A percentile compares a stretch with the other conserved stretches of the same genome.
Conservation (phyloP, 2,797 vertebrate genomes). For the Diplodus puntazzo region DNA sequence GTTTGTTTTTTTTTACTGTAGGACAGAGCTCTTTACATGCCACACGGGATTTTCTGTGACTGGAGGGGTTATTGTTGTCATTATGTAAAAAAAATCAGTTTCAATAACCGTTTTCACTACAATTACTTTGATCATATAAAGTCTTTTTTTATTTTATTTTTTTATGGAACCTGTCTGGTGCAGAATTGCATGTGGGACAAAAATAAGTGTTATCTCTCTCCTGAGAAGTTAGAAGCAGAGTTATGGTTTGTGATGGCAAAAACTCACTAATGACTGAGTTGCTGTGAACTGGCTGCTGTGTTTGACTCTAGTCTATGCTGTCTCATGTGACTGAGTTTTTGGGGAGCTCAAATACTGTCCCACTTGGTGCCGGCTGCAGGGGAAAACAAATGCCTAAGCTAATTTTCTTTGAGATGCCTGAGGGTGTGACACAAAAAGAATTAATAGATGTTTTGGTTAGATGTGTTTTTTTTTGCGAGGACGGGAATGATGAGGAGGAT, state of each 20-base stretch:
- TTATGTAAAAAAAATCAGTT: conserved; percentile 6
- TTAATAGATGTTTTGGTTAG: not conserved
- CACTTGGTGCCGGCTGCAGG: conserved; percentile 59
- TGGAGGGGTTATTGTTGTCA: conserved; percentile 14
- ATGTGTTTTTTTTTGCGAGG: conserved; percentile 9
- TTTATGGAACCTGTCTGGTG: not conserved
- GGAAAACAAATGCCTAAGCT: conserved; percentile 54
- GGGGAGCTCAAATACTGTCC: conserved; percentile 55
- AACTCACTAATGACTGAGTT: conserved; percentile 50
- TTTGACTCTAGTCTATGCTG: conserved; percentile 31
- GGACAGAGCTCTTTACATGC: conserved; percentile 30
- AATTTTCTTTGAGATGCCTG: conserved; percentile 31
- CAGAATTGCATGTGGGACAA: conserved; percentile 18
- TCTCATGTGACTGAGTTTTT: conserved; percentile 50
- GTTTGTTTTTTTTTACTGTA: not conserved
- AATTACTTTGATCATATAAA: conserved; percentile 22
- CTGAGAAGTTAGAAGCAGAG: conserved; percentile 35
- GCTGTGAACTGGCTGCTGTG: conserved; percentile 41
- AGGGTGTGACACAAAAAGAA: conserved; percentile 32
- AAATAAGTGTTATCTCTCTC: conserved; percentile 29
- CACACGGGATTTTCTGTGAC: conserved; percentile 7
- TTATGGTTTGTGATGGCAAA: conserved; percentile 36
- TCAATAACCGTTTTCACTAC: not conserved
- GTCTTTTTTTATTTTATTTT: not conserved
- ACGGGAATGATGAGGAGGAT: not conserved